Evolutionary conservation across 2,797 vertebrate genomes (phyloP), one percentile per base, ranked within the genome.

Genomic region (Thamnophis elegans): DNA sequence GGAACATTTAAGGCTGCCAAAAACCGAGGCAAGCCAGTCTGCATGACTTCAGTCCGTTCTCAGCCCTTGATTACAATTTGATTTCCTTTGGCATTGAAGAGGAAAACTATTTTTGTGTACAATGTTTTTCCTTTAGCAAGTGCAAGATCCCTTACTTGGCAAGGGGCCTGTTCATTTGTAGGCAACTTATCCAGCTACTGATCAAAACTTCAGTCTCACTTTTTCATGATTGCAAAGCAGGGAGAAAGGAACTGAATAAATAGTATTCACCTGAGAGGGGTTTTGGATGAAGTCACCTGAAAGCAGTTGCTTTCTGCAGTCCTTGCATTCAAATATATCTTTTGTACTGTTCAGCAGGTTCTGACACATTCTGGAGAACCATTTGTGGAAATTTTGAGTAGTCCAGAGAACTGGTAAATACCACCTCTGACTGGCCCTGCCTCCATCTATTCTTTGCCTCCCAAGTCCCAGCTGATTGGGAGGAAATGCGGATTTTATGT

Each of bases 1-100:
- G 97, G 98, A 98, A 98, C 96, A 90, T 96, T 94, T 0, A 5
- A 94, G 90, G 89, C 91, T 97, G 97, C 98, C 97, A 98, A 96
- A 96, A 89, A 92, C 95, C 95, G 93, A 97, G 97, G 96, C 97
- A 97, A 97, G 97, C 93, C 97, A 97, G 97, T 96, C 97, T 97
- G 97, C 96, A 97, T 98, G 98, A 98, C 98, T 98, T 98, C 98
- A 98, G 97, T 97, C 96, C 93, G 94, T 98, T 98, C 98, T 98
- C 98, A 98, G 98, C 95, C 97, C 97, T 97, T 97, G 98, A 97
- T 98, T 98, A 98, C 97, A 97, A 97, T 98, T 98, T 97, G 97
- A 98, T 98, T 98, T 98, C 98, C 98, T 98, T 96, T 98, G 98
- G 98, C 98, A 98, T 98, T 96, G 96, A 97, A 98, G 88, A 98